These are phyloP conservation scores for Liasis olivaceus DNA, from an alignment of 2,797 vertebrate species.

Conservation along the genomic window DNA sequence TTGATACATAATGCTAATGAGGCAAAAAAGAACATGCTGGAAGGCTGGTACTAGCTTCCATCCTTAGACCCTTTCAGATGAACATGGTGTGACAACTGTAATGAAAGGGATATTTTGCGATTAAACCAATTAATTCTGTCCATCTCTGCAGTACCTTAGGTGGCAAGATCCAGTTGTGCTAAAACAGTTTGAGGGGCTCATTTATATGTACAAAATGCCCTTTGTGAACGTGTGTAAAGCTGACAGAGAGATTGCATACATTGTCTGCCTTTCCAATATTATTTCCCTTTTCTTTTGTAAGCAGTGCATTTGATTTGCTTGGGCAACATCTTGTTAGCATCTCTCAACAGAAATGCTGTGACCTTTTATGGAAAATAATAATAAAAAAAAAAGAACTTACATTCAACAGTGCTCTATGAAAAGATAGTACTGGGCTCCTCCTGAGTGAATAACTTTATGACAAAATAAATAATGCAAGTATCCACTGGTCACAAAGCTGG, in stretches of 20 bases:
- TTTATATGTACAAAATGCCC: not conserved
- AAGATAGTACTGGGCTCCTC: not conserved
- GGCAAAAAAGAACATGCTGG: not conserved
- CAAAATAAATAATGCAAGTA: not conserved
- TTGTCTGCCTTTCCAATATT: conserved; percentile 4
- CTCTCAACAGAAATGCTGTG: not conserved
- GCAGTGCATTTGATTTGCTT: conserved; percentile 9
- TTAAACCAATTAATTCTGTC: not conserved
- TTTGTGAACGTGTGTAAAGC: not conserved
- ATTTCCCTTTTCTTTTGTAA: conserved; percentile 9
- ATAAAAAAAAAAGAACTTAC: not conserved
- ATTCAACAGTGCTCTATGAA: not conserved
- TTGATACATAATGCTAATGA: not conserved
- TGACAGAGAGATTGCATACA: not conserved
- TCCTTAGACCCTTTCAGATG: fast-evolving
- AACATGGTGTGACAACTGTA: not conserved
- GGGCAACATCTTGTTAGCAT: not conserved
- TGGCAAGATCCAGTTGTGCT: not conserved
- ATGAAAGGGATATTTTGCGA: fast-evolving
- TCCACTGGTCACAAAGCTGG: not conserved
- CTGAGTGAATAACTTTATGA: conserved; percentile 1
- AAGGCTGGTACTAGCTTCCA: not conserved
- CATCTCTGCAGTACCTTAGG: not conserved
- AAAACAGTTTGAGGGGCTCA: not conserved
- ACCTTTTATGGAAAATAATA: conserved; percentile 3